Evolutionary conservation across 2,888 invertebrate species (phyloP).

Genomic region (Hetaerina titia): DNA sequence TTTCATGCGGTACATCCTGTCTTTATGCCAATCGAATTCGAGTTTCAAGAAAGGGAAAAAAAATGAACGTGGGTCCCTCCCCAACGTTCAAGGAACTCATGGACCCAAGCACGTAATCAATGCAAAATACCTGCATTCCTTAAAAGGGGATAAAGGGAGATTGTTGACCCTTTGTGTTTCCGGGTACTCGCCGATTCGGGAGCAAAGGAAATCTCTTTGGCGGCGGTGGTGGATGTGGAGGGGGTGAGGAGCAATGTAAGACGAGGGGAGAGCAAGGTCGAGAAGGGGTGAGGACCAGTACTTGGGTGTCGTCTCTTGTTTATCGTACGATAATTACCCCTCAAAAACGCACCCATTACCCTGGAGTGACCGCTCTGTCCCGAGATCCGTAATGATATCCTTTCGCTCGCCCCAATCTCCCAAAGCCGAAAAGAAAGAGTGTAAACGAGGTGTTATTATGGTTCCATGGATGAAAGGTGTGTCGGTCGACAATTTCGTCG

Average conservation of each 20-base stretch:
- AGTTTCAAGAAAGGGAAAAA: neutral
- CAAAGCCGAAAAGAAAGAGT: neutral
- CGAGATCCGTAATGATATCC: neutral
- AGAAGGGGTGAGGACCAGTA: neutral
- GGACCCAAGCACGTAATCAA: neutral
- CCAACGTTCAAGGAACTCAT: conserved; percentile 16
- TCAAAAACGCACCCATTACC: neutral
- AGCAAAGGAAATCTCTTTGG: neutral
- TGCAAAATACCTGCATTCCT: conserved; percentile 13
- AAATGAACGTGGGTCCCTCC: neutral
- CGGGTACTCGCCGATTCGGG: conserved; percentile 12
- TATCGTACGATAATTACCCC: neutral
- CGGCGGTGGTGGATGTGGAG: neutral
- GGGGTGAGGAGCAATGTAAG: too few relatives aligned
- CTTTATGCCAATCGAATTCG: neutral
- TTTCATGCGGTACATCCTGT: conserved; percentile 5
- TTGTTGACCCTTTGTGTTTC: conserved; percentile 13
- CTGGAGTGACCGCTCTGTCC: neutral
- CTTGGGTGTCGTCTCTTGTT: conserved; percentile 21
- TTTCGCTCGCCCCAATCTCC: neutral
- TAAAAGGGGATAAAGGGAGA: conserved; percentile 15
- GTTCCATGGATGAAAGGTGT: neutral
- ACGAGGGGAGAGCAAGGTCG: neutral
- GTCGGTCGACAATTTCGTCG: neutral
- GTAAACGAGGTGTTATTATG: neutral